Evolutionary conservation across 2,113 vertebrate genomes (phyloP).

Genomic region (Accipiter cooperii): DNA sequence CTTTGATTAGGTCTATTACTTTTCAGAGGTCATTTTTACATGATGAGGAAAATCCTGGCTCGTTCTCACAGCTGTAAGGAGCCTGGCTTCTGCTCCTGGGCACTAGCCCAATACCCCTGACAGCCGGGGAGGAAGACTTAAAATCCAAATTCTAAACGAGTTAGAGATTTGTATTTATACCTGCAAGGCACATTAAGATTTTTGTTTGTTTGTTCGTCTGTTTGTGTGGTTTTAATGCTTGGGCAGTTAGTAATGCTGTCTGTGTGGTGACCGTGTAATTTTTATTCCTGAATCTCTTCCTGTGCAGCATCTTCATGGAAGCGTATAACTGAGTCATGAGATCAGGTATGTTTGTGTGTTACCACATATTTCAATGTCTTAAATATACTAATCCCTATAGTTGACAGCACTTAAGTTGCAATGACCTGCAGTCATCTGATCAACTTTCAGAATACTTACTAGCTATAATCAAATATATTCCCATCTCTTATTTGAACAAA

Average conservation of each 20-base stretch:
- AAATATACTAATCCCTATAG: conserved; percentile 56
- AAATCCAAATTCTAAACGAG: not conserved
- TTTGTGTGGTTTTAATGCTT: not conserved
- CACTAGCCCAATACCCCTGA: too few species aligned
- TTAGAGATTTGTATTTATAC: not conserved
- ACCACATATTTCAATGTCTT: conserved; percentile 25
- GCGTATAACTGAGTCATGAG: not conserved
- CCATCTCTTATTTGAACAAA: conserved; percentile 79
- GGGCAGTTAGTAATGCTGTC: not conserved
- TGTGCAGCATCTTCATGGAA: not conserved
- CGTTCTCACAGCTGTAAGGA: not conserved
- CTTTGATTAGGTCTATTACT: not conserved
- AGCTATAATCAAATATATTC: conserved; percentile 77
- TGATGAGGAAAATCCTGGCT: rapidly evolving
- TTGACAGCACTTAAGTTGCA: conserved; percentile 62
- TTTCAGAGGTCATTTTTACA: not conserved
- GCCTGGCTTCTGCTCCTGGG: not conserved
- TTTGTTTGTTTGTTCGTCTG: not conserved
- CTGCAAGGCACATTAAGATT: not conserved
- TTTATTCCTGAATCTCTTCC: not conserved
- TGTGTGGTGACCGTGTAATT: not conserved
- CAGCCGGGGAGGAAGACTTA: not conserved
- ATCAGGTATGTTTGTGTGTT: conserved; percentile 55
- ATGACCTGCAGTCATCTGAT: conserved; percentile 76
- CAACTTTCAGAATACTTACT: conserved; percentile 74